Evolutionary conservation across 1,140 invertebrate genomes (phyloP).

Genomic region (Dufourea novaeangliae): DNA sequence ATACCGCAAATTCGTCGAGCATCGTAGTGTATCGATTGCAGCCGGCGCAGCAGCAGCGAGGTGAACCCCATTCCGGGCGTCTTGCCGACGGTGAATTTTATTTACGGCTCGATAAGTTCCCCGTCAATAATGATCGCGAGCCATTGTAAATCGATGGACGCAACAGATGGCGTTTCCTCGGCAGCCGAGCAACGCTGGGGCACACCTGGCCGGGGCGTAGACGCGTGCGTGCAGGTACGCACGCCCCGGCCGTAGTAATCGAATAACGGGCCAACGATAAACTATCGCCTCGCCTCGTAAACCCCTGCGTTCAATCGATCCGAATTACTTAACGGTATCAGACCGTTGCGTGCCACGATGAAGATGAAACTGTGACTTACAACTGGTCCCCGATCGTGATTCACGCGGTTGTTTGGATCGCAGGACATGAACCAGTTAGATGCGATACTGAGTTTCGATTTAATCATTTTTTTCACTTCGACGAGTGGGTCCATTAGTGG

Average conservation of each 20-base stretch:
- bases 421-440: too few relatives aligned
- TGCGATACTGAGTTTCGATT: neutral
- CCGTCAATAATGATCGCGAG: conserved; percentile 47
- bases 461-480: neutral
- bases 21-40: conserved; percentile 44
- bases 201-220: neutral
- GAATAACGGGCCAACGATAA: conserved; percentile 41
- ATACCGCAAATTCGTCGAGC: conserved; percentile 27
- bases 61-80: conserved; percentile 10
- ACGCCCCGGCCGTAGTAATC: conserved; percentile 41
- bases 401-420: neutral
- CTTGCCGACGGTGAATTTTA: conserved; percentile 53
- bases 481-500: too few relatives aligned
- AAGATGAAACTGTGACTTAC: conserved; percentile 7
- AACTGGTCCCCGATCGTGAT: neutral
- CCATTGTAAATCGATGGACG: conserved; percentile 41
- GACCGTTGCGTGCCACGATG: neutral
- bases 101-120: conserved; percentile 53
- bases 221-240: neutral
- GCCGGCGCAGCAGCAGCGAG: neutral
- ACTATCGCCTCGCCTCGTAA: conserved; percentile 26
- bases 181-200: conserved; percentile 25
- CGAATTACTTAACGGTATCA: conserved; percentile 48
- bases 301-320: conserved; percentile 22
- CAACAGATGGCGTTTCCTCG: conserved; percentile 56